These are phyloP conservation scores for Apotomis capreana DNA, from an alignment of 2,888 invertebrate species.

Conservation along the genomic window DNA sequence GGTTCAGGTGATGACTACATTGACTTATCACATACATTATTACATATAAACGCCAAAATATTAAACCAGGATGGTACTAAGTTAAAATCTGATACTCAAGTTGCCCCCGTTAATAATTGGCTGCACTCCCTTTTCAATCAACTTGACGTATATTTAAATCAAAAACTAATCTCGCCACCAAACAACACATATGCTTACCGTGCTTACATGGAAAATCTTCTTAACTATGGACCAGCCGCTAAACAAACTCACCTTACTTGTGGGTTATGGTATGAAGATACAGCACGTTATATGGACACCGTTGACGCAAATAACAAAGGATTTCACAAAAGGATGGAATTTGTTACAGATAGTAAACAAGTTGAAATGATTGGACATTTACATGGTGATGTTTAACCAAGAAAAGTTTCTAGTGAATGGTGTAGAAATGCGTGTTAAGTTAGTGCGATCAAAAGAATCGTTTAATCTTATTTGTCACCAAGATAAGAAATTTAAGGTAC, in stretches of 20 bases:
- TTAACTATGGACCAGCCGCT: slow-evolving; percentile 49
- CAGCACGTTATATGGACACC: slow-evolving; percentile 40
- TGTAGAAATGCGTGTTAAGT: slow-evolving; percentile 43
- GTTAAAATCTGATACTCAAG: slow-evolving; percentile 30
- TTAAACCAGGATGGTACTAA: slow-evolving; percentile 44
- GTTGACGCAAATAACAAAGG: slow-evolving; percentile 42
- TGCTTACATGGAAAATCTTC: slow-evolving; percentile 49
- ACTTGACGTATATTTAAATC: slow-evolving; percentile 49
- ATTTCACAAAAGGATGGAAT: slow-evolving; percentile 43
- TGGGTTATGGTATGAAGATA: slow-evolving; percentile 48
- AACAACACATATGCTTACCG: slow-evolving; percentile 49
- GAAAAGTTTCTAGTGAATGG: slow-evolving; percentile 14
- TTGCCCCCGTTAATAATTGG: slow-evolving; percentile 52
- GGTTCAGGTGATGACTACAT: slow-evolving; percentile 52
- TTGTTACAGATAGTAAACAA: slow-evolving; percentile 42
- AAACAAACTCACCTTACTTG: slow-evolving; percentile 48
- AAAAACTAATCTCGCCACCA: slow-evolving; percentile 51
- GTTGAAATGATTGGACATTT: slow-evolving; percentile 48
- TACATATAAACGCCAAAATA: slow-evolving; percentile 48
- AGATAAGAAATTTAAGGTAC: slow-evolving; percentile 42
- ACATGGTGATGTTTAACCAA: slow-evolving; percentile 46
- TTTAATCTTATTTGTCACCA: slow-evolving; percentile 37
- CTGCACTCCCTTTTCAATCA: slow-evolving; percentile 50
- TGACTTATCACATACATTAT: slow-evolving; percentile 49
- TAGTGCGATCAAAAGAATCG: slow-evolving; percentile 30